Evolutionary conservation across 2,113 vertebrate genomes (phyloP).

Genomic region (Elachura formosa): DNA sequence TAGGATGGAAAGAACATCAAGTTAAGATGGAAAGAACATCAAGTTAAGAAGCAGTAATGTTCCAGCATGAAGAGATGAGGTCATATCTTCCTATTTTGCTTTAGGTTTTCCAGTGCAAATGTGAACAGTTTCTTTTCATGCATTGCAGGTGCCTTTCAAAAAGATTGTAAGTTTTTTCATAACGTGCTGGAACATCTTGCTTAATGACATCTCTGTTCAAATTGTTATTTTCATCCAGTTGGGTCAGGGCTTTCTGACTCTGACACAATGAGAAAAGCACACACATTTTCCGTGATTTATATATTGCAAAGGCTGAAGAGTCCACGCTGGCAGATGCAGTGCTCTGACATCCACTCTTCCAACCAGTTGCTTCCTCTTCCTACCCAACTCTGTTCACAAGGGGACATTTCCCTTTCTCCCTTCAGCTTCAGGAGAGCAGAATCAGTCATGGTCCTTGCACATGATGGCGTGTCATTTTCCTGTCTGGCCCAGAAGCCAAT

Average conservation of each 20-base stretch:
- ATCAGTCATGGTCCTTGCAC: not conserved
- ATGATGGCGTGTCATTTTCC: not conserved
- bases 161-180: not conserved
- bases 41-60: not conserved
- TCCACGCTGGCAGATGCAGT: not conserved
- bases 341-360: not conserved
- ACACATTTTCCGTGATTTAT: not conserved
- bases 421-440: not conserved
- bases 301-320: not conserved
- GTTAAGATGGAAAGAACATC: not conserved
- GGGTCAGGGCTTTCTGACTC: constrained; percentile 35
- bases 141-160: not conserved
- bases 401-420: not conserved
- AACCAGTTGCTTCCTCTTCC: not conserved
- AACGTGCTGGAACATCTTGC: constrained; percentile 24
- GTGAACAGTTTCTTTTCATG: not conserved
- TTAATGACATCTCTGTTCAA: constrained; percentile 10
- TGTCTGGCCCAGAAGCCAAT: not conserved
- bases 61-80: not conserved
- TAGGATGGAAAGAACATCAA: not conserved
- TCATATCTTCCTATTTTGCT: constrained; percentile 1
- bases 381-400: not conserved
- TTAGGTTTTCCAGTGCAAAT: not conserved
- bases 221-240: constrained; percentile 24
- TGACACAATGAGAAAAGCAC: not conserved